A percentile compares a stretch with the other conserved stretches of the same genome.
These are phyloP conservation scores for Caenorhabditis sinica DNA, from an alignment of 2,888 invertebrate species.

Conservation along the genomic window DNA sequence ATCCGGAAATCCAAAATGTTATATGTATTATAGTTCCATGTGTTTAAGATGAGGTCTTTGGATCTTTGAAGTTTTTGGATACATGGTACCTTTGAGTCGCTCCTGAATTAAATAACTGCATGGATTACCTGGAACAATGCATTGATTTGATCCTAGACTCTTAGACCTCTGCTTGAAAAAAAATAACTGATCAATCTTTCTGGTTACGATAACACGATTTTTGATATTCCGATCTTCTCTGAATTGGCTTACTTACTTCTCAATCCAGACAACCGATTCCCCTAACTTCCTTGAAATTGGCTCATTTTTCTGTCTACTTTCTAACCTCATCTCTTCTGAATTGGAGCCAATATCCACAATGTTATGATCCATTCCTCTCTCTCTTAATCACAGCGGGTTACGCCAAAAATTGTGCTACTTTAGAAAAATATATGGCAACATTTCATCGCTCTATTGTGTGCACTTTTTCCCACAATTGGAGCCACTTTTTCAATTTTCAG, in stretches of 20 bases:
- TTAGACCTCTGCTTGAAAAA: no score
- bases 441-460: conserved; percentile 13
- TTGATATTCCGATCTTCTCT: background rate
- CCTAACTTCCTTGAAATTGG: background rate
- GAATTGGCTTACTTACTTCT: background rate
- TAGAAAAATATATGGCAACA: conserved; percentile 39
- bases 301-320: conserved; percentile 26
- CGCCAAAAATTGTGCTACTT: background rate
- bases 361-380: conserved; percentile 1
- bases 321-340: background rate
- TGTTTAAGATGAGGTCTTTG: no score
- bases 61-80: no score
- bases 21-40: no score
- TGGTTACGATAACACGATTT: background rate
- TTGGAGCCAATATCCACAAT: conserved; percentile 33
- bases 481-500: conserved; percentile 50
- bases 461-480: conserved; percentile 38
- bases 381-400: conserved; percentile 36
- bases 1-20: no score
- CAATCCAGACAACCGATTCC: conserved; percentile 10
- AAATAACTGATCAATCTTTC: no score
- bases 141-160: no score
- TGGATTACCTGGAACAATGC: no score
- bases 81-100: no score
- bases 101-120: no score